Base-by-base conservation (phyloP, 2,797 vertebrate species). In the Halcyon chelicuti region DNA sequence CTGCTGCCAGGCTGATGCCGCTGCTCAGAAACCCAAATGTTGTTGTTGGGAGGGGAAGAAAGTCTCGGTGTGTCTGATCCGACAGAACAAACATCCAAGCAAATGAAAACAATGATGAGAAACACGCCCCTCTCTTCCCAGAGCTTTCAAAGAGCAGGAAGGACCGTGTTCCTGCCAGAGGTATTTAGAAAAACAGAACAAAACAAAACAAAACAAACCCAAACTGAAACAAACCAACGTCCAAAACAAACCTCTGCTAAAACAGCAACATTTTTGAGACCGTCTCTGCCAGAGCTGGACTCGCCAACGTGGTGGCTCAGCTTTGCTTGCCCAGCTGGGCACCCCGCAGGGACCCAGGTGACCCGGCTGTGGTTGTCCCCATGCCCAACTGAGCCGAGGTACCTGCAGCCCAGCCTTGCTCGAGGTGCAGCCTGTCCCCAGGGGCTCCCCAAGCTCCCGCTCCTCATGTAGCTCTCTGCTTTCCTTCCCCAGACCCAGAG, bases 81-180 rank as follows among this genome's bases (percentile, higher is more conserved):
- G 2, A 40, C 19, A 6, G 2, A 33, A 28, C 51, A 52, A 37
- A 4, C 49, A 52, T 8, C 23, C 16, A 1, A 7, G 13, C 14
- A 35, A 58, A 42, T 8, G 28, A 25, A 72, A 82, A 86, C 71
- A 92, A 54, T 10, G 35, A 11, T 26, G 20, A 86, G 76, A 60
- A 82, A 47, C 28, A 12, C 12, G 0, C 23, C 31, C 22, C 17
- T 15, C 51, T 12, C 10, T 9, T 66, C 42, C 60, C 61, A 19
- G 7, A 51, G 61, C 35, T 63, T 89, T 73, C 81, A 68, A 86
- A 74, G 72, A 63, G 35, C 71, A 82, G 86, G 81, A 77, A 65
- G 51, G 72, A 7, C 29, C 3, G 0, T 6, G 44, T 22, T 67
- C 29, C 76, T 73, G 39, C 33, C 89, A 77, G 18, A 60, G 44